Evolutionary conservation across 2,797 vertebrate genomes (phyloP).

Genomic region (Chrysolophus pictus): DNA sequence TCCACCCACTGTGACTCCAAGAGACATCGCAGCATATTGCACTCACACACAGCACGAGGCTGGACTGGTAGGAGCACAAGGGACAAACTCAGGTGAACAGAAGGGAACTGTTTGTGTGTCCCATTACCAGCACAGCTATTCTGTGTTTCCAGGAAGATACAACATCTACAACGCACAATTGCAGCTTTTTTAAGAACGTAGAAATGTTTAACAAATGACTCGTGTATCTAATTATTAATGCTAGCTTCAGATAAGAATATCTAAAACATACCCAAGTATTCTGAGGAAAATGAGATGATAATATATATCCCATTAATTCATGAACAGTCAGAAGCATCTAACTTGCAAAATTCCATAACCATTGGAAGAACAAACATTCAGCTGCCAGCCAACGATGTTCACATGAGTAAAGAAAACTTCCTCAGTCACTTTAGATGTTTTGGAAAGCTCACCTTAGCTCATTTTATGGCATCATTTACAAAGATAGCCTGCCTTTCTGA

Average conservation of each 20-base stretch:
- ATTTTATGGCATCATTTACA: constrained; percentile 1
- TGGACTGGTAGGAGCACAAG: background rate
- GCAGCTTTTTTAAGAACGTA: background rate
- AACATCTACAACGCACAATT: too few relatives aligned
- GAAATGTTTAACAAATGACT: background rate
- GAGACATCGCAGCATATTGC: background rate
- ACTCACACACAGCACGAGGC: background rate
- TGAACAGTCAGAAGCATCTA: background rate
- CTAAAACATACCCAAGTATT: background rate
- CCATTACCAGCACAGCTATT: background rate
- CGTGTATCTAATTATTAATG: background rate
- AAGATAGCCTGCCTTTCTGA: constrained; percentile 47
- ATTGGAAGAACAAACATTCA: background rate
- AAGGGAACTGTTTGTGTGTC: background rate
- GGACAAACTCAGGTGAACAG: background rate
- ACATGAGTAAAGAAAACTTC: background rate
- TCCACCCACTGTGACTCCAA: background rate
- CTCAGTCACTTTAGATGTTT: background rate
- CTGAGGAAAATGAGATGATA: background rate
- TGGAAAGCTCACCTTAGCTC: background rate
- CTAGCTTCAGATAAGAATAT: background rate
- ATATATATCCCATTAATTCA: background rate
- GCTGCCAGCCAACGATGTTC: background rate
- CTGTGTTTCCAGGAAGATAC: background rate
- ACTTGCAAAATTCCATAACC: background rate